These are phyloP conservation scores for Allygus modestus DNA, from an alignment of 2,888 invertebrate genomes.

Conservation along the genomic window DNA sequence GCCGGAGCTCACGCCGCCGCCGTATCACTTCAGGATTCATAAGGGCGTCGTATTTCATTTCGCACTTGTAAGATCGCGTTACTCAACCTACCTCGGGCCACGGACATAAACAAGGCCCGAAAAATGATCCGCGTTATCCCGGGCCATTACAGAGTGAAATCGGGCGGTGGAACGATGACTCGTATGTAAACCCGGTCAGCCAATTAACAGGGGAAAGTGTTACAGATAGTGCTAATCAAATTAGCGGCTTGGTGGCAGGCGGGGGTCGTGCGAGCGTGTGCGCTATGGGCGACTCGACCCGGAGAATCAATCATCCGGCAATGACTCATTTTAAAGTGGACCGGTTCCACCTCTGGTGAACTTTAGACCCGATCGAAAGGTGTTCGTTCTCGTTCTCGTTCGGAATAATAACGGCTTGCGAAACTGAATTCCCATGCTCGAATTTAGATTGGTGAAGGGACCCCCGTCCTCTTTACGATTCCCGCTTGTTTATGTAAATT, in stretches of 20 bases:
- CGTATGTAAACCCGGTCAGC: slow-evolving; percentile 12
- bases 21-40: not conserved
- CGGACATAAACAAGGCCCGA: slow-evolving; percentile 20
- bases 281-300: slow-evolving; percentile 9
- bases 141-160: slow-evolving; percentile 10
- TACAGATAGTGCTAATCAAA: slow-evolving; percentile 54
- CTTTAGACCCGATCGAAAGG: slow-evolving; percentile 52
- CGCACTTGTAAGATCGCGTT: not conserved
- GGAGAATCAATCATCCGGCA: slow-evolving; percentile 41
- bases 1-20: not conserved
- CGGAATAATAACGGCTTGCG: slow-evolving; percentile 46
- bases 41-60: not conserved
- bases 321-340: slow-evolving; percentile 49
- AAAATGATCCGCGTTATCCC: slow-evolving; percentile 1
- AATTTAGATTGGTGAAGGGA: slow-evolving; percentile 55
- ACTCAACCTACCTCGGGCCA: not conserved
- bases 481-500: slow-evolving; percentile 49
- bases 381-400: slow-evolving; percentile 44
- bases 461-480: slow-evolving; percentile 31
- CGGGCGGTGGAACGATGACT: not conserved
- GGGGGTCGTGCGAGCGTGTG: slow-evolving; percentile 5
- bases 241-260: too few relatives aligned
- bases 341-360: slow-evolving; percentile 43
- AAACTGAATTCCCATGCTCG: slow-evolving; percentile 56
- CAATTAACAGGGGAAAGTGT: slow-evolving; percentile 54